Base-by-base conservation (phyloP, 2,888 invertebrate genomes). In the Cosmia trapezina region DNA sequence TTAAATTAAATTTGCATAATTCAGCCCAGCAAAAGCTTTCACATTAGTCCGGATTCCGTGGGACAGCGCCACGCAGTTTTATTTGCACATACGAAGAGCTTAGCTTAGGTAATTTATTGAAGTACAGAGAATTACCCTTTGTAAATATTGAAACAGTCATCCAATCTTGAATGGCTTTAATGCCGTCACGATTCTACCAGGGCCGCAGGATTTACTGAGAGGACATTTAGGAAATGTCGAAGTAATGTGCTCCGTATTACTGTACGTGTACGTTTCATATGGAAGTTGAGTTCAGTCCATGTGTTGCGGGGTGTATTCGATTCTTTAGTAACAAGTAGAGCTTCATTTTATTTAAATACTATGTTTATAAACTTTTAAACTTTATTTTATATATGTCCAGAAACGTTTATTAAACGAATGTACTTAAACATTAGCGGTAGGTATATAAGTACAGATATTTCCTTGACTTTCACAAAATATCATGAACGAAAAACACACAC, bases 1-100 rank as follows among this genome's bases (percentile, higher is more conserved):
- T 92, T 91, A 91, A 93, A 92, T 93, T 89, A 88, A 91, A 92
- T 93, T 91, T 92, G 86, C 92, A 93, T 93, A 92, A 92, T 92
- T 91, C 88, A 91, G 88, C 83, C 89, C 91, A 91, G 89, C 87
- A 89, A 92, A 92, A 89, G 90, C 89, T 90, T 90, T 91, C 85
- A 87, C 89, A 89, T 91, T 88, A 89, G 88, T 85, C 83, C 80
- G 83, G 88, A 88, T 89, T 89, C 88, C 75, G 78, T 67, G 81
- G 78, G 86, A 86, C 83, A 85, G 80, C 62, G 68, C 69, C 65
- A 64, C 60, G 59, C 70, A 77, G 65, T 83, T 81, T 84, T 83
- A 81, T 77, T 83, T 81, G 62, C 69, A 53, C 54, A 41, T 57
- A 77, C 47, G 73, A 72, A 65, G 49, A 75, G 78, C 61, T 71